These are phyloP conservation scores for Ambastaia sidthimunki DNA, from an alignment of 2,797 vertebrate species.

Conservation along the genomic window DNA sequence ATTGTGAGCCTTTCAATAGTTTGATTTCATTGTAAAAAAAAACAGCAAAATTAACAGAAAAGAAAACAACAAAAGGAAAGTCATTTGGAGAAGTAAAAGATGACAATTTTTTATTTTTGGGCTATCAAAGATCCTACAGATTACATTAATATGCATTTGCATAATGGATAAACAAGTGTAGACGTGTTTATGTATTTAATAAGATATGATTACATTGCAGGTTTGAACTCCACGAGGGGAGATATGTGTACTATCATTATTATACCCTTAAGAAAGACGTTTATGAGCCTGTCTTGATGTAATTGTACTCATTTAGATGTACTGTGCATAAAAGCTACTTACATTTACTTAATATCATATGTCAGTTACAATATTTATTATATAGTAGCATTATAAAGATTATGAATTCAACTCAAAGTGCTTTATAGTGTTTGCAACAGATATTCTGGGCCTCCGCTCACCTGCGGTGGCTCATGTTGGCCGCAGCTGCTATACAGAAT, in stretches of 20 bases:
- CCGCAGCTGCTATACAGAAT: neutral
- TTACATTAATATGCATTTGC: neutral
- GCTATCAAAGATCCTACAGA: no score
- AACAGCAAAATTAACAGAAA: neutral
- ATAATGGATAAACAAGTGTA: neutral
- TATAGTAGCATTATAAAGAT: neutral
- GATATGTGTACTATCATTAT: neutral
- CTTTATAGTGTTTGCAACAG: neutral
- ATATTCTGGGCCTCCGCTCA: neutral
- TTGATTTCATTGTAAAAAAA: neutral
- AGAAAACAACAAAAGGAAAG: neutral
- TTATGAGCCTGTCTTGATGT: neutral
- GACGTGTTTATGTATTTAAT: neutral
- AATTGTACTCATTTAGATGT: neutral
- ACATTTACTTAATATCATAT: constrained; percentile 7
- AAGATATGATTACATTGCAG: neutral
- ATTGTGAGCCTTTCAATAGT: no score
- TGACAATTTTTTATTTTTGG: neutral
- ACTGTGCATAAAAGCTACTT: neutral
- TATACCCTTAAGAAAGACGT: neutral
- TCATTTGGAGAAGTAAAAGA: neutral
- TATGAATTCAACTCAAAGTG: neutral
- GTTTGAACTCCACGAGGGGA: neutral
- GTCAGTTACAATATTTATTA: constrained; percentile 7
- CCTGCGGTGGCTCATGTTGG: neutral